A percentile compares a stretch with the other conserved stretches of the same genome.
Conservation (phyloP, 2,888 invertebrate genomes). For the Rhopalosiphum nymphaeae region DNA sequence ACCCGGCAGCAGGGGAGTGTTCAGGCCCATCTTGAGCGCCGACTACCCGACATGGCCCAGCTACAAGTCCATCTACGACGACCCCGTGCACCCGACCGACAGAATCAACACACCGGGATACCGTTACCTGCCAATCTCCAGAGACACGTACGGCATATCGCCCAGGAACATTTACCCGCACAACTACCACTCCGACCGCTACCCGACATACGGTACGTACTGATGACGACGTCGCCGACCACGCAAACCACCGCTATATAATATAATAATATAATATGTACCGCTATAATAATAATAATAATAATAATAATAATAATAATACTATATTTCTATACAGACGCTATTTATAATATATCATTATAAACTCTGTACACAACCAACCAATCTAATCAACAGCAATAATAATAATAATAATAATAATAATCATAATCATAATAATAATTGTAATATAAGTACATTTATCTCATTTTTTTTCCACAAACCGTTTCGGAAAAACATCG, state of each 20-base stretch:
- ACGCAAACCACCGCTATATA: conserved; percentile 54
- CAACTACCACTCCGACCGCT: conserved; percentile 80
- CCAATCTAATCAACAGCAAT: conserved; percentile 17
- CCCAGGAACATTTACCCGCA: conserved; percentile 89
- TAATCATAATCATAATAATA: background rate
- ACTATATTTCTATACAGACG: background rate
- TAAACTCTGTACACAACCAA: conserved; percentile 6
- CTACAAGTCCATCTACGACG: conserved; percentile 89
- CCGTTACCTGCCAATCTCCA: conserved; percentile 91
- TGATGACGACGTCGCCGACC: conserved; percentile 61
- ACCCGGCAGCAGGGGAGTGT: conserved; percentile 73
- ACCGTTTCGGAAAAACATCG: background rate
- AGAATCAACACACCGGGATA: conserved; percentile 90
- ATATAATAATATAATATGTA: conserved; percentile 50
- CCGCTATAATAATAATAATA: conserved; percentile 55
- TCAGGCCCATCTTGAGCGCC: conserved; percentile 78
- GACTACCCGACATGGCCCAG: conserved; percentile 80
- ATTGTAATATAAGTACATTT: background rate
- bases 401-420: conserved; percentile 19
- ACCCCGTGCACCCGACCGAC: conserved; percentile 83
- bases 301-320: conserved; percentile 52
- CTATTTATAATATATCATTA: background rate
- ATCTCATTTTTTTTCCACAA: background rate
- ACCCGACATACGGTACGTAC: conserved; percentile 86
- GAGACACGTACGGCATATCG: conserved; percentile 90